Percentiles rank a stretch among this genome's conserved stretches.
These are phyloP conservation scores for Tolypeutes matacus DNA, from an alignment of 2,797 vertebrate genomes.

Conservation along the genomic window DNA sequence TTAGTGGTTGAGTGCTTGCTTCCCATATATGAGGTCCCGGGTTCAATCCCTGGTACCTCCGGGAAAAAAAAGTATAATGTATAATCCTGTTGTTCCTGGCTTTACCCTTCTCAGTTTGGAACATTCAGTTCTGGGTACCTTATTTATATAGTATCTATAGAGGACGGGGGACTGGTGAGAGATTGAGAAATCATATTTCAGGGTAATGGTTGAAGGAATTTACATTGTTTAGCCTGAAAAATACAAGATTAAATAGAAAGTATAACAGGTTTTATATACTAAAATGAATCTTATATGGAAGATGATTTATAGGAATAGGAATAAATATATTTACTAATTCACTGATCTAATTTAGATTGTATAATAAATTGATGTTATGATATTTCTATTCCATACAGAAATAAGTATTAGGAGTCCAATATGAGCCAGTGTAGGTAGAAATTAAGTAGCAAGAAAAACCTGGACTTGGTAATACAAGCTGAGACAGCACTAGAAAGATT, in stretches of 20 bases:
- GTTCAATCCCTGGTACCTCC: too few relatives aligned
- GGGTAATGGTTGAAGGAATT: not conserved
- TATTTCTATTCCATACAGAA: slow-evolving; percentile 16
- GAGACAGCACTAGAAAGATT: not conserved
- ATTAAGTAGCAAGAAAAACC: slow-evolving; percentile 15
- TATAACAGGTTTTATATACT: not conserved
- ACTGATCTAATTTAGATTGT: slow-evolving; percentile 47
- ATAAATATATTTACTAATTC: not conserved
- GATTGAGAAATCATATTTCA: not conserved
- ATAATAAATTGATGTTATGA: not conserved
- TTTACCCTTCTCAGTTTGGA: not conserved
- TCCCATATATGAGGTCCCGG: too few relatives aligned
- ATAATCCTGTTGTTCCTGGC: not conserved
- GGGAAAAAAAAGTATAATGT: not conserved
- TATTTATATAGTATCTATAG: not conserved
- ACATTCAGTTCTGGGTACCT: not conserved
- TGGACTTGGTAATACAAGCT: not conserved
- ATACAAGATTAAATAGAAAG: slow-evolving; percentile 40
- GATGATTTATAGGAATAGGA: not conserved
- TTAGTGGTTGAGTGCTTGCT: too few relatives aligned
- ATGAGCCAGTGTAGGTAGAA: not conserved
- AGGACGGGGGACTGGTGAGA: not conserved
- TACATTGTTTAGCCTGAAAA: slow-evolving; percentile 41
- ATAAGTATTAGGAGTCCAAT: not conserved
- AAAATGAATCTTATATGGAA: slow-evolving; percentile 5